Conservation (phyloP, 2,113 vertebrate species). For the Clinocottus analis region DNA sequence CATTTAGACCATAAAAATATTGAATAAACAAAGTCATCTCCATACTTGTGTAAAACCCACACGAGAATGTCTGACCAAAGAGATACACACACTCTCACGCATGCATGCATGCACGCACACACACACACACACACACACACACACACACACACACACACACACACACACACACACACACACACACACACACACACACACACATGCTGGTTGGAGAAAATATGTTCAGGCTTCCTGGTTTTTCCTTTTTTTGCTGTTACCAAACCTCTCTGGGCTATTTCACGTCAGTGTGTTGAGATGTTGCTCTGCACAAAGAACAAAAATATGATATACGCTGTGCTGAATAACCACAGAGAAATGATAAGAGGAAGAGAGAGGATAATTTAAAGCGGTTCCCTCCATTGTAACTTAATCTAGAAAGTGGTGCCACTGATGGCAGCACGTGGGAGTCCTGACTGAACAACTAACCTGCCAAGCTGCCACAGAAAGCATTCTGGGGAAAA, state of each 20-base stretch:
- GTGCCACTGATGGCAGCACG: neutral
- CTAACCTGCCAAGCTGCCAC: neutral
- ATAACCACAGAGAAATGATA: neutral
- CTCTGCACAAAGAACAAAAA: slow-evolving; percentile 6
- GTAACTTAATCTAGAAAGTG: slow-evolving; percentile 14
- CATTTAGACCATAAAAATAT: slow-evolving; percentile 30
- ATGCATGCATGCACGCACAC: no score
- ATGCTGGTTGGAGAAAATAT: neutral
- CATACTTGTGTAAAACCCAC: slow-evolving; percentile 27
- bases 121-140: no score
- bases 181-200: neutral
- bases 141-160: no score
- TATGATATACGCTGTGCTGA: slow-evolving; percentile 12
- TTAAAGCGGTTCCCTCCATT: neutral
- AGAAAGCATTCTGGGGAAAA: no score
- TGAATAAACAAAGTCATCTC: slow-evolving; percentile 9
- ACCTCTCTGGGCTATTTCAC: neutral
- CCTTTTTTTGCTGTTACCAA: neutral
- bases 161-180: no score
- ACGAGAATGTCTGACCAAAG: slow-evolving; percentile 16
- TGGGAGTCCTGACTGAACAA: neutral
- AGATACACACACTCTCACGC: neutral
- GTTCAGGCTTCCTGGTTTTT: neutral
- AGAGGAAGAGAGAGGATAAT: slow-evolving; percentile 13
- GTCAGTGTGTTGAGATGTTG: slow-evolving; percentile 13